Conservation (phyloP, 2,888 invertebrate genomes). For the Sialis lutaria region DNA sequence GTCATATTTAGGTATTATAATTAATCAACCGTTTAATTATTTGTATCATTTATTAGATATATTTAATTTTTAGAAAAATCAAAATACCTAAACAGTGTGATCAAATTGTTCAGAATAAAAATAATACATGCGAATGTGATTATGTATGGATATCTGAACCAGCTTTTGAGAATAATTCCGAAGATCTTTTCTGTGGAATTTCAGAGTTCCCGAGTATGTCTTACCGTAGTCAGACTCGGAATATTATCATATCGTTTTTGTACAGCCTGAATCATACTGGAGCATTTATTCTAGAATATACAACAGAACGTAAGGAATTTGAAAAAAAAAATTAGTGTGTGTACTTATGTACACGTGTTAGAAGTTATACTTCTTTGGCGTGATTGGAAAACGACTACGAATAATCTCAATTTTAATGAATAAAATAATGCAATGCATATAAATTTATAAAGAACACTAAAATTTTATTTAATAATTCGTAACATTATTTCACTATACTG, state of each 20-base stretch:
- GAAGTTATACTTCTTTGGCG: too few relatives aligned
- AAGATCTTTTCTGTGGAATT: constrained; percentile 39
- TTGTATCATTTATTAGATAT: background rate
- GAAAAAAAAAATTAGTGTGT: constrained; percentile 4
- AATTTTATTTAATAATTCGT: too few relatives aligned
- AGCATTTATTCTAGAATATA: constrained; percentile 44
- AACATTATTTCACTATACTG: too few relatives aligned
- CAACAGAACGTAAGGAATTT: constrained; percentile 42
- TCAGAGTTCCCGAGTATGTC: constrained; percentile 17
- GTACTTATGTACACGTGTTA: constrained; percentile 9
- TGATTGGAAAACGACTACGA: too few relatives aligned
- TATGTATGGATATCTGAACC: constrained; percentile 47
- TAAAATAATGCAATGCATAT: too few relatives aligned
- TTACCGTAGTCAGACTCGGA: constrained; percentile 41
- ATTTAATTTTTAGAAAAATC: constrained; percentile 12
- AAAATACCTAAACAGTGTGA: constrained; percentile 20
- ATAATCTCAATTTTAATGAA: too few relatives aligned
- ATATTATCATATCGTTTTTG: constrained; percentile 36
- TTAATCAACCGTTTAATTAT: background rate
- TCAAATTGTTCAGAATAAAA: constrained; percentile 1
- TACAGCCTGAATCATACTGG: constrained; percentile 38
- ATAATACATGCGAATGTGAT: constrained; percentile 31
- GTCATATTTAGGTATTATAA: constrained; percentile 28
- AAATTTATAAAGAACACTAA: too few relatives aligned
- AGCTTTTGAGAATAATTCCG: constrained; percentile 39